phyloP scores from a whole-genome alignment of 2,888 invertebrate genomes.

The Oscheius myriophilus region DNA sequence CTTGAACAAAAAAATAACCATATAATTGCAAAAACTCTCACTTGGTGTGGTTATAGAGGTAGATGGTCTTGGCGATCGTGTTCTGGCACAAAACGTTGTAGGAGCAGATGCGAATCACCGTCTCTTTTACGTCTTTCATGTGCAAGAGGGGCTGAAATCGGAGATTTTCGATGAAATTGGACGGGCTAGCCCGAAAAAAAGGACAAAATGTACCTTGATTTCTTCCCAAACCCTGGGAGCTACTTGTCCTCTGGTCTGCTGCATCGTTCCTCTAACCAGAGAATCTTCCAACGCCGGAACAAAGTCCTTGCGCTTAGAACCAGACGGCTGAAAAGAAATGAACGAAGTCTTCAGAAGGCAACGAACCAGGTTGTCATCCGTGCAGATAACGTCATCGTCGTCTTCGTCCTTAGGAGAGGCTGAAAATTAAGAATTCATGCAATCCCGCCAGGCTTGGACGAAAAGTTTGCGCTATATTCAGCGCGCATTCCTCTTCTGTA shows the following conservation, averaged over 20 bases:
- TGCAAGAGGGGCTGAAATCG: neutral
- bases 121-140: neutral
- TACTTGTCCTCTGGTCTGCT: neutral
- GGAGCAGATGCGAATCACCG: slow-evolving; percentile 37
- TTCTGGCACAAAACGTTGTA: slow-evolving; percentile 64
- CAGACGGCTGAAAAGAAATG: no score
- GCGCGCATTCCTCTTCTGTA: no score
- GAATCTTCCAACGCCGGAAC: slow-evolving; percentile 18
- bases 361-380: no score
- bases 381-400: no score
- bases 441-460: no score
- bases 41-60: slow-evolving; percentile 53
- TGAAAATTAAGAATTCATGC: no score
- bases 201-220: neutral
- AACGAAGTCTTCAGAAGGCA: no score
- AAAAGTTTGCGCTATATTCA: no score
- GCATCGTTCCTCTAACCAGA: slow-evolving; percentile 18
- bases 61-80: slow-evolving; percentile 41
- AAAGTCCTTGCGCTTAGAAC: no score
- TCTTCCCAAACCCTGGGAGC: slow-evolving; percentile 7
- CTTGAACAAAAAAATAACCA: neutral
- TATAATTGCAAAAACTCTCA: slow-evolving; percentile 4
- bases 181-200: neutral
- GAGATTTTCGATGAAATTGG: neutral
- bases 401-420: no score